phyloP scores from a whole-genome alignment of 2,888 invertebrate species.

The Drosophila mercatorum region DNA sequence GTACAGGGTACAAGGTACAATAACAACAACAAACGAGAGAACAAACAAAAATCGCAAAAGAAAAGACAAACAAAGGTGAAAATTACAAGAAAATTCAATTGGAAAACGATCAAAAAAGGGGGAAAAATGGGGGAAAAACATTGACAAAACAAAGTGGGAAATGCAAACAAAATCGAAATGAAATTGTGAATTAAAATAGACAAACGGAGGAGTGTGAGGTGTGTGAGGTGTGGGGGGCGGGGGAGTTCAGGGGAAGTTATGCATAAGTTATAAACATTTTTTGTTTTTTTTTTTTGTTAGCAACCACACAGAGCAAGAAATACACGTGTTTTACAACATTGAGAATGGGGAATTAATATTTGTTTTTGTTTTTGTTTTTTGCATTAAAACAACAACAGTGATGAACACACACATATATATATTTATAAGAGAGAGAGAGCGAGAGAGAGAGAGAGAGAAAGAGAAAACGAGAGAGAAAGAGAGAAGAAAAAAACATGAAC shows the following conservation, averaged over 20 bases:
- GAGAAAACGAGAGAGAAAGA: slow-evolving; percentile 14
- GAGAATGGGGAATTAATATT: slow-evolving; percentile 23
- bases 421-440: slow-evolving; percentile 28
- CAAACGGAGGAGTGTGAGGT: not conserved
- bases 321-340: slow-evolving; percentile 51
- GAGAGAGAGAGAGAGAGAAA: slow-evolving; percentile 24
- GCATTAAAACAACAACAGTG: slow-evolving; percentile 24
- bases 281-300: slow-evolving; percentile 15
- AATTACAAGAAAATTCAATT: slow-evolving; percentile 16
- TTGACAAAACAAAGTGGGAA: slow-evolving; percentile 3
- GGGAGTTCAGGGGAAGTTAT: not conserved
- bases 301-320: slow-evolving; percentile 41
- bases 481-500: slow-evolving; percentile 46
- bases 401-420: slow-evolving; percentile 10
- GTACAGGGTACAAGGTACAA: slow-evolving; percentile 4
- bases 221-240: not conserved
- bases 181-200: slow-evolving; percentile 8
- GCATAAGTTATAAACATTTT: not conserved
- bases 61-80: slow-evolving; percentile 11
- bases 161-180: slow-evolving; percentile 4
- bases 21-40: slow-evolving; percentile 32
- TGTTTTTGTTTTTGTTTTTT: not conserved
- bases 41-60: slow-evolving; percentile 24
- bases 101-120: not conserved
- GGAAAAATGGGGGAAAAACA: not conserved